Evolutionary conservation across 64 coral and sea anemone genomes (phyloP), one percentile per base, ranked within the genome.

Genomic region (Actinia tenebrosa): DNA sequence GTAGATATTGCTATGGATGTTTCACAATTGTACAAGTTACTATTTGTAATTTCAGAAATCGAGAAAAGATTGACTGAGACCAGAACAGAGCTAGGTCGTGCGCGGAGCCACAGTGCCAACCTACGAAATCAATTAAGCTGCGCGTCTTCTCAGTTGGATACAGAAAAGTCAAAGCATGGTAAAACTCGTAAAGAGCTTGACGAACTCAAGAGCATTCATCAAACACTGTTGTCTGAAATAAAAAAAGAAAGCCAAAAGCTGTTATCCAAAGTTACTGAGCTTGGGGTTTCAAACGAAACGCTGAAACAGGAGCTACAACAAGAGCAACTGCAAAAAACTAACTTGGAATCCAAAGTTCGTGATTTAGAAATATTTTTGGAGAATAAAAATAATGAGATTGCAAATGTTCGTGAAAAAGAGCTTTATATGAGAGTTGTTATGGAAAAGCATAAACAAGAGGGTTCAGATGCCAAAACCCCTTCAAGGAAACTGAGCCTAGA

Each of bases 41-140:
- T 23, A 72, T 14, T 42, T 75, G 69, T 42, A n/a, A 20, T 50
- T 91, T 64, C 26, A 91, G 89, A 91, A 91, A 91, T 87, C 55
- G 85, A 91, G 26, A 83, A 83, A 45, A 91, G 79, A 0, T 72
- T 82, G 44, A 83, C 85, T 72, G 90, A 91, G n/a, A 91, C 86
- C 0, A 87, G 83, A 27, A 83, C 56, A 69, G 90, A 91, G 53
- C 80, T 91, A 9, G 84, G 23, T 23, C 52, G 79, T 19, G 90
- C 85, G 4, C 62, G 90, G 42, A 83, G 60, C 2, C 78, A 87
- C 47, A 91, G 90, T 53, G 90, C 90, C 7, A 91, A 59, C 56
- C 20, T 91, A 20, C n/a, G 90, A 83, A 85, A 87, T 10, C 84
- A 91, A 72, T 54, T 87, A 82, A 16, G 30, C 50, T 50, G 46